phyloP scores from a whole-genome alignment of 2,888 invertebrate genomes.

The Galerucella nymphaeae region DNA sequence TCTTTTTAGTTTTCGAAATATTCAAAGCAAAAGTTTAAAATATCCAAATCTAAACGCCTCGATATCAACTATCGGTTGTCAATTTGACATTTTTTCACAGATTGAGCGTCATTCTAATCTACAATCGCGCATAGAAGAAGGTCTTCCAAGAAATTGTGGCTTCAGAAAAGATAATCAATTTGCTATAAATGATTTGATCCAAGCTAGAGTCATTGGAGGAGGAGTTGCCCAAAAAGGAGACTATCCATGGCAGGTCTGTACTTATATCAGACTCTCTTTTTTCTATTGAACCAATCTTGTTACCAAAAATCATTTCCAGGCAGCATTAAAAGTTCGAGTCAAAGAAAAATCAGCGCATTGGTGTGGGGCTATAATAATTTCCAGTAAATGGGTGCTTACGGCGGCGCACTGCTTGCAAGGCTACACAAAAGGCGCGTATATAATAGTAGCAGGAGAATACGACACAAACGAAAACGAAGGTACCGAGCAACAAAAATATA shows the following conservation, averaged over 20 bases:
- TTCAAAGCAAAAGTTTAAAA: too few species aligned
- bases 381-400: slow-evolving; percentile 73
- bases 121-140: slow-evolving; percentile 18
- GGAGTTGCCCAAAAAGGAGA: slow-evolving; percentile 72
- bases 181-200: slow-evolving; percentile 61
- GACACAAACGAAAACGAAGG: slow-evolving; percentile 76
- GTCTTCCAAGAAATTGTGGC: slow-evolving; percentile 65
- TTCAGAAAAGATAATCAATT: slow-evolving; percentile 66
- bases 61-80: not conserved
- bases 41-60: not conserved
- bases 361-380: slow-evolving; percentile 80
- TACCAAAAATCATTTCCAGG: slow-evolving; percentile 61
- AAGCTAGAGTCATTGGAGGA: slow-evolving; percentile 73
- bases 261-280: not conserved
- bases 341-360: slow-evolving; percentile 70
- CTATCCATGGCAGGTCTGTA: slow-evolving; percentile 79
- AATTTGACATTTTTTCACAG: not conserved
- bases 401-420: slow-evolving; percentile 80
- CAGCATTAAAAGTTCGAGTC: slow-evolving; percentile 73
- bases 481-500: slow-evolving; percentile 75
- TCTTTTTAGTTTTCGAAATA: too few species aligned
- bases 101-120: slow-evolving; percentile 47
- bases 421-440: slow-evolving; percentile 73
- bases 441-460: slow-evolving; percentile 80
- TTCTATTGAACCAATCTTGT: not conserved